Conservation (phyloP, 2,888 invertebrate genomes). For the Thymelicus acteon region DNA sequence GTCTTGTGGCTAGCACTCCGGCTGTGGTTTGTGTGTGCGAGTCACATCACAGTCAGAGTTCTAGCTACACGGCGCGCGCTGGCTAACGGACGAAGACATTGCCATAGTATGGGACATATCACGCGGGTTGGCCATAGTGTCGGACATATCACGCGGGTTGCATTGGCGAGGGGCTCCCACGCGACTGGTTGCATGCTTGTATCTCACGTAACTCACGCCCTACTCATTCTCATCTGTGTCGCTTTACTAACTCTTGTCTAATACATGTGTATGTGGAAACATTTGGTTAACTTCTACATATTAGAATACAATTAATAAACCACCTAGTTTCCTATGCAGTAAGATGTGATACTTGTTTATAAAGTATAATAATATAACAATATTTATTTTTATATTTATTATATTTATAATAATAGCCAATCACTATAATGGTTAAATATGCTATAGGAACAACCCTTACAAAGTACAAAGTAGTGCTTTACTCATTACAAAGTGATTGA, state of each 20-base stretch:
- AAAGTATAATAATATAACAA: too few species aligned
- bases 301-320: too few species aligned
- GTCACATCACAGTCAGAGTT: constrained; percentile 98
- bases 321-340: too few species aligned
- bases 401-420: too few species aligned
- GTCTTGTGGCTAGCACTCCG: constrained; percentile 88
- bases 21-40: constrained; percentile 91
- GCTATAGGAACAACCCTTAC: too few species aligned
- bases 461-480: too few species aligned
- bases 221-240: constrained; percentile 45
- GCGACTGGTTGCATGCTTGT: constrained; percentile 44
- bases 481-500: neutral
- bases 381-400: too few species aligned
- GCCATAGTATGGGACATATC: neutral
- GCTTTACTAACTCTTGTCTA: constrained; percentile 51
- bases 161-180: constrained; percentile 6
- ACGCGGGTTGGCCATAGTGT: neutral
- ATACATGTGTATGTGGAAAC: neutral
- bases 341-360: too few species aligned
- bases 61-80: constrained; percentile 89
- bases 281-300: too few species aligned
- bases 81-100: constrained; percentile 19
- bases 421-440: too few species aligned
- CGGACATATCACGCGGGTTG: neutral
- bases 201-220: constrained; percentile 36